Evolutionary conservation across 2,797 vertebrate species (phyloP).

Genomic region (Smutsia gigantea): DNA sequence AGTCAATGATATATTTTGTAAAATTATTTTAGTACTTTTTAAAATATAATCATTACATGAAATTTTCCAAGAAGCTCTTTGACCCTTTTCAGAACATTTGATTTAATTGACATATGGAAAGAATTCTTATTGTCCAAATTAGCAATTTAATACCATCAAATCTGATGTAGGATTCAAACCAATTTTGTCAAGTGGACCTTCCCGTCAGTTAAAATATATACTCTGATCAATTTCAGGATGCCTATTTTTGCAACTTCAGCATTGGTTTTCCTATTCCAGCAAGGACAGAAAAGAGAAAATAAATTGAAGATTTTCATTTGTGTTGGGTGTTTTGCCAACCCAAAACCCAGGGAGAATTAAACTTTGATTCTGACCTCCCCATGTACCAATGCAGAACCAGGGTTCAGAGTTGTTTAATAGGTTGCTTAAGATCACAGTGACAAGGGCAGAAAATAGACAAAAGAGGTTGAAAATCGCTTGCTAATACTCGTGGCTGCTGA

Average conservation of each 20-base stretch:
- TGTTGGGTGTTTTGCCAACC: neutral
- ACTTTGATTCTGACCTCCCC: neutral
- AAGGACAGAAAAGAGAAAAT: constrained; percentile 8
- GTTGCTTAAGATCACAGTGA: neutral
- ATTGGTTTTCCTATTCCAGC: neutral
- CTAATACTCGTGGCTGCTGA: neutral
- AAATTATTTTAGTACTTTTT: neutral
- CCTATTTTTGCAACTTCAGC: neutral
- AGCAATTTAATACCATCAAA: neutral
- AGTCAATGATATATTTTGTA: neutral
- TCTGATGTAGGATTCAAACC: neutral
- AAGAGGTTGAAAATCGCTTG: neutral
- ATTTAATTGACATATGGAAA: constrained; percentile 47
- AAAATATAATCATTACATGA: constrained; percentile 4
- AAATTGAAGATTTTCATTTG: neutral
- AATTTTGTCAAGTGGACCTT: neutral
- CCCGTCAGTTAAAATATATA: constrained; percentile 9
- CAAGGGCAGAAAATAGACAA: neutral
- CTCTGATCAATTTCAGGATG: neutral
- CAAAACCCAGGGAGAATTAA: neutral
- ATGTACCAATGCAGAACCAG: neutral
- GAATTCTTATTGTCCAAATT: neutral
- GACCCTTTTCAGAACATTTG: neutral
- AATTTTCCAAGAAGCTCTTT: constrained; percentile 17
- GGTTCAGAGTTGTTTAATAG: neutral